Base-by-base conservation (phyloP, 2,797 vertebrate genomes). In the Sarcophilus harrisii region DNA sequence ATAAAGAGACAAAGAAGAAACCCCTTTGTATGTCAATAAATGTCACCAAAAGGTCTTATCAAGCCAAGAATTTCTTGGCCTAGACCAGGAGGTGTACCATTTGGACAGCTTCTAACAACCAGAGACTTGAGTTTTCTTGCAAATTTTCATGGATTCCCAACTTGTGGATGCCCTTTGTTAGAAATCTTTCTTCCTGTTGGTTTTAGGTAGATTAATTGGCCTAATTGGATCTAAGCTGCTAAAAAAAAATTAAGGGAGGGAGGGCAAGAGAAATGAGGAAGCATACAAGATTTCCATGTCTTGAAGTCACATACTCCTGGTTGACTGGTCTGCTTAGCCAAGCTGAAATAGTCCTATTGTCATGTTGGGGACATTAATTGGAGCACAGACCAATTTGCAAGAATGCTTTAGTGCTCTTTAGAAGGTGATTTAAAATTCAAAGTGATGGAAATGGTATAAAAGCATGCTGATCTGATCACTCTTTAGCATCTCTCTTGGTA, bases 391-490 rank as follows among this genome's bases (percentile, higher is more conserved):
- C 99, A 99, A 99, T 99, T 99, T 99, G 99, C 99, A 99, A 99
- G 99, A 99, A 99, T 99, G 99, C 99, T 99, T 99, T 99, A 98
- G 99, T 99, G 99, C 99, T 99, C 99, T 99, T 99, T 99, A 99
- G 99, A 99, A 99, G 99, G 99, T 99, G 99, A 99, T 99, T 99
- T 99, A 99, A 99, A 99, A 99, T 99, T 99, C 99, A 99, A 99
- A 99, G 99, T 99, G 99, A 99, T 99, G 99, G 99, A 99, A 99
- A 99, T 99, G 99, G 99, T 99, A 99, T 99, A 98, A 98, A 99
- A 99, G 99, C 99, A 99, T 99, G 98, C 99, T 99, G 99, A 99
- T 99, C 99, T 99, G 99, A 99, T 99, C 99, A 99, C 99, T 99
- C 99, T 99, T 99, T 98, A 99, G 99, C 99, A 99, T 99, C 97